Evolutionary conservation across 2,888 invertebrate genomes (phyloP).

Genomic region (Lamellibrachia satsuma): DNA sequence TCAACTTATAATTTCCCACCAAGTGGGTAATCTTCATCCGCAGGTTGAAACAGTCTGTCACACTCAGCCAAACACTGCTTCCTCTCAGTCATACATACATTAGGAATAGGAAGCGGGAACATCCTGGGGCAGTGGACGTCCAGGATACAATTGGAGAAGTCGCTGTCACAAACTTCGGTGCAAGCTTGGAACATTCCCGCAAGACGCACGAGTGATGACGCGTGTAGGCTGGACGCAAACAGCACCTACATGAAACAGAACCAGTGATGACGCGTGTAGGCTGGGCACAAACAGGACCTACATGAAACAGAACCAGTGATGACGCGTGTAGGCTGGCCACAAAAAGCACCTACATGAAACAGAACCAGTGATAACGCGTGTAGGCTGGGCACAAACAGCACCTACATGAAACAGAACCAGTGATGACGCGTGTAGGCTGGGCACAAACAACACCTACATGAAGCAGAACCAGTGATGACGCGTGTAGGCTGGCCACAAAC

Average conservation of each 20-base stretch:
- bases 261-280: neutral
- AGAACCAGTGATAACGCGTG: neutral
- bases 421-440: neutral
- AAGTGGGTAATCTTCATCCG: no score
- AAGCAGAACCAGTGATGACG: neutral
- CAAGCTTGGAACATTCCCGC: neutral
- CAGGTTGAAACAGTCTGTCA: neutral
- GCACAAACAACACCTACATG: neutral
- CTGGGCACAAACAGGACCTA: neutral
- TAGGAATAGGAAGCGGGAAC: slow-evolving; percentile 17
- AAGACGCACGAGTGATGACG: neutral
- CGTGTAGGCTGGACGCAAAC: neutral
- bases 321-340: neutral
- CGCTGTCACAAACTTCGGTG: neutral
- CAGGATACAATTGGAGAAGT: neutral
- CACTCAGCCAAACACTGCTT: neutral
- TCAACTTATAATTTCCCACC: no score
- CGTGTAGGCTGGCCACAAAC: neutral
- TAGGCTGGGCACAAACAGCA: neutral
- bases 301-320: neutral
- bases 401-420: neutral
- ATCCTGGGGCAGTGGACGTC: neutral
- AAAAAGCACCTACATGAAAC: neutral
- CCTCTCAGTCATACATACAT: neutral
- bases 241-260: neutral